Base-by-base conservation (phyloP, 2,797 vertebrate genomes). In the Brachyalestes nurse region DNA sequence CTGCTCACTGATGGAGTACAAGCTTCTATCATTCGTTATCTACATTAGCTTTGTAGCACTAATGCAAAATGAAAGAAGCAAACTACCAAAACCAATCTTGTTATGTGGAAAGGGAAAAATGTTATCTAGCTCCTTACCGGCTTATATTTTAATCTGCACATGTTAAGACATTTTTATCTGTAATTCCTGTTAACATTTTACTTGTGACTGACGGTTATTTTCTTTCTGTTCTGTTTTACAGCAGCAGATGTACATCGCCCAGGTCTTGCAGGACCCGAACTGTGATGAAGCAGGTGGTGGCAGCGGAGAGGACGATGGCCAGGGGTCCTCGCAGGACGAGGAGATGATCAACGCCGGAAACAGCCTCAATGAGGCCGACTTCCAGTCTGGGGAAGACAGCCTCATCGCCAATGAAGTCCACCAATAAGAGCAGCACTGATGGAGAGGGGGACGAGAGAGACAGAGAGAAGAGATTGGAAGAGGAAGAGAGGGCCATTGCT, bases 321-420 rank as follows among this genome's bases (percentile, higher is more conserved):
- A 92, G 82, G 95, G 95, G 0, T 97, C 96, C 0, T 92, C 94
- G 19, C 97, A 97, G 90, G 98, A 99, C 0, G 97, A 98, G 88
- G 95, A 96, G 84, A 90, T 97, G 91, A 95, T 99, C 88, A 94
- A 93, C 13, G 92, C 90, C 0, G 96, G 95, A 0, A 96, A 93
- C 69, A 94, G 95, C 92, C 95, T 97, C 86, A 98, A 97, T 0
- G 97, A 99, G 90, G 97, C 96, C 19, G 97, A 98, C 92, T 99
- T 99, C 94, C 98, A 98, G 93, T 99, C 97, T 0, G 98, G 96
- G 79, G 98, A 99, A 92, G 98, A 99, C 95, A 97, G 98, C 93
- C 97, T 99, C 91, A 97, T 99, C 90, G 97, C 97, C 90, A 99
- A 99, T 0, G 97, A 99, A 91, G 97, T 99, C 86, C 97, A 93